Percentiles rank a stretch among this genome's conserved stretches.
Conservation (phyloP, 2,797 vertebrate species). For the Alectoris magna region DNA sequence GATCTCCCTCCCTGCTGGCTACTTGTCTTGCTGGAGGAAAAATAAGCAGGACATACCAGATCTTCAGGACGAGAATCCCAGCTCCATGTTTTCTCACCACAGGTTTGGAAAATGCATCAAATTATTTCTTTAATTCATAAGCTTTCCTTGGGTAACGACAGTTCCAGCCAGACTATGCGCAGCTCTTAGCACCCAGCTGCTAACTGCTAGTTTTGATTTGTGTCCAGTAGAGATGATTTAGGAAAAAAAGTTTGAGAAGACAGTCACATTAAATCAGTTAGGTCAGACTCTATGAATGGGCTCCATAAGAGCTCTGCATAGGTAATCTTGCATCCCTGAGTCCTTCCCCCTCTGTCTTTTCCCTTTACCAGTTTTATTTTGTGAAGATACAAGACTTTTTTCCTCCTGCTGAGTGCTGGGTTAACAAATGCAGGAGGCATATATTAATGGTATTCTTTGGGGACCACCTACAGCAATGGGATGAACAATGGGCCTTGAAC, state of each 20-base stretch:
- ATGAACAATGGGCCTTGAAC: slow-evolving; percentile 48
- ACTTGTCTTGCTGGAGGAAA: background rate
- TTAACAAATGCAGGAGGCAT: slow-evolving; percentile 51
- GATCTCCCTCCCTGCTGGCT: fast-evolving
- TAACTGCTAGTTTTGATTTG: background rate
- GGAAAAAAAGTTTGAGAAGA: background rate
- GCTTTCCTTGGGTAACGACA: background rate
- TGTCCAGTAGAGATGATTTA: background rate
- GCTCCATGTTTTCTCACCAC: background rate
- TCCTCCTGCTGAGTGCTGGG: background rate
- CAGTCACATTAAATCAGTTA: background rate
- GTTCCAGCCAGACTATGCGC: background rate
- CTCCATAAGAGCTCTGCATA: background rate
- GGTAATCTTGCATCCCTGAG: background rate
- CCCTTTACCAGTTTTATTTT: background rate
- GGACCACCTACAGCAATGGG: slow-evolving; percentile 48
- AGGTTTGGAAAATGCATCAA: background rate
- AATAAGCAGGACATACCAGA: background rate
- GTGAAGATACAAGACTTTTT: background rate
- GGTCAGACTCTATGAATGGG: background rate
- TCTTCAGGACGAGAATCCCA: background rate
- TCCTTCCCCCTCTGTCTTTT: background rate
- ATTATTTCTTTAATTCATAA: background rate
- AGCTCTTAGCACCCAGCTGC: background rate
- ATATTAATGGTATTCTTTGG: slow-evolving; percentile 38